Conservation (phyloP, 64 coral and sea anemone genomes). For the Hydrozoanthus tunicans region DNA sequence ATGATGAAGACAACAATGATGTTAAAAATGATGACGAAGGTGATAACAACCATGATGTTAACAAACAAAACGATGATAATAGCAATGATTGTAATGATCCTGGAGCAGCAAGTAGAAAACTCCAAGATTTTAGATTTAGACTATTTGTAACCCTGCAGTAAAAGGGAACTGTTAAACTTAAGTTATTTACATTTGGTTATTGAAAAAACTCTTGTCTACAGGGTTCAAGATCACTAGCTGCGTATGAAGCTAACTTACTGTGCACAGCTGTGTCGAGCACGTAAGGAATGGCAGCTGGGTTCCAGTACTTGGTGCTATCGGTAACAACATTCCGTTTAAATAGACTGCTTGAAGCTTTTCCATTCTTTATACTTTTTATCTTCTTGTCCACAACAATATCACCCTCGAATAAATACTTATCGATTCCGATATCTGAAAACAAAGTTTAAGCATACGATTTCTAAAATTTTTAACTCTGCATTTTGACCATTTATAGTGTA, state of each 20-base stretch:
- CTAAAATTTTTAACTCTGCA: neutral
- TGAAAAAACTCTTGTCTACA: neutral
- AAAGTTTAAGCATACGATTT: neutral
- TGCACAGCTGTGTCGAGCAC: neutral
- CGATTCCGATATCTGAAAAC: neutral
- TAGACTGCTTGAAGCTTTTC: neutral
- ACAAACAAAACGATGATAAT: too few relatives aligned
- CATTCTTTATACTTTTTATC: neutral
- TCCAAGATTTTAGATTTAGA: too few relatives aligned
- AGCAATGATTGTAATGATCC: too few relatives aligned
- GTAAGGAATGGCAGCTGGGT: constrained; percentile 12
- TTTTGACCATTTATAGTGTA: neutral
- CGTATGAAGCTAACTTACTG: neutral
- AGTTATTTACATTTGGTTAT: neutral
- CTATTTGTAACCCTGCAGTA: too few relatives aligned
- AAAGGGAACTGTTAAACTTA: neutral
- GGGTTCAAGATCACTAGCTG: neutral
- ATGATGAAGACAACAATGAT: too few relatives aligned
- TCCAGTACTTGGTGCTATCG: constrained; percentile 1
- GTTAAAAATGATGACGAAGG: too few relatives aligned
- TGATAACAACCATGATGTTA: too few relatives aligned
- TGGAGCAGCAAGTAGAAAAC: too few relatives aligned
- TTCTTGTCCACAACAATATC: neutral
- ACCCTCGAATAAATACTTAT: neutral
- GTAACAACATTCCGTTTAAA: neutral